Evolutionary conservation across 2,888 invertebrate species (phyloP), one percentile per base, ranked within the genome.

Genomic region (Eilema griseolum): DNA sequence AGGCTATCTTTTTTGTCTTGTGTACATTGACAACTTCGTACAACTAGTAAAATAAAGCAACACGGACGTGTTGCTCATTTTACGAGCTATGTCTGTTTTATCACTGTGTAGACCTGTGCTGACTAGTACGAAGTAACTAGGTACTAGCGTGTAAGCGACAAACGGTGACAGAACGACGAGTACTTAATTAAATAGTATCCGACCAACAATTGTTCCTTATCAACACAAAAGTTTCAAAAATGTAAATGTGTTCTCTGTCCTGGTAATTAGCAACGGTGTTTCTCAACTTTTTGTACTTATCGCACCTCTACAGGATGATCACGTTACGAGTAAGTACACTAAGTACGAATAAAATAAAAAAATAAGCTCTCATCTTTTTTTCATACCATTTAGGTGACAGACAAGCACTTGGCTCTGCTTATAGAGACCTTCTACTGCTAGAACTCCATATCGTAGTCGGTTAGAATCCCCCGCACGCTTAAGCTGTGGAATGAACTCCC

Each of bases 161-260:
- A 83, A 85, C 79, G 23, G 62, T 46, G 24, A 63, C 62, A 59
- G 11, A 33, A 52, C 57, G 23, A 62, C 12, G 77, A 80, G 81
- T 77, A 74, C 78, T 83, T 86, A 87, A 88, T 89, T 89, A 87
- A 86, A 80, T 82, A 73, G 82, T 86, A 83, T 83, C 82, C 80
- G 84, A 73, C 81, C 81, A 75, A 78, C 85, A 85, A 84, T 84
- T 80, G 79, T 77, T 81, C 80, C 81, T 86, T 85, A 86, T 87
- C 84, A 78, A 78, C 76, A 71, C 14, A 66, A 57, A 65, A 65
- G 28, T 64, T 68, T 73, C 11, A 69, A 72, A 74, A 72, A 77
- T 76, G 77, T 52, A 52, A 71, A 57, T 63, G n/a, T 65, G 24
- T 59, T 24, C 28, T 62, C n/a, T 61, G 61, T 24, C 23, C 26